A percentile compares a stretch with the other conserved stretches of the same genome.
Conservation (phyloP, 92 coral and sea anemone genomes). For the Heliopora coerulea region DNA sequence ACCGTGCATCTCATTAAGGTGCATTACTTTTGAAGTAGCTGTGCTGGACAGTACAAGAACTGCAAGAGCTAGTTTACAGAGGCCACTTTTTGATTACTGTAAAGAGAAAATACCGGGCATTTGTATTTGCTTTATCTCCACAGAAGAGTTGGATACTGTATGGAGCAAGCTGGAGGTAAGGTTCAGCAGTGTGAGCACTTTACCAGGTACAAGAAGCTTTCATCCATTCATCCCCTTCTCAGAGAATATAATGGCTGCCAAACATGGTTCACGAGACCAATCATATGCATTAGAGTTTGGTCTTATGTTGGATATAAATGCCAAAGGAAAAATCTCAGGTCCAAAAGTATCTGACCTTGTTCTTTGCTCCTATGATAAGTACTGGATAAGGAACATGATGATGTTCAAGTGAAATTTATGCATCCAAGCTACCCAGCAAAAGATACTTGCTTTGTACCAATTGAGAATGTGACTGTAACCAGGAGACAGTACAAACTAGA, state of each 20-base stretch:
- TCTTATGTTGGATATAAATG: slow-evolving; percentile 21
- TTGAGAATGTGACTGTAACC: slow-evolving; percentile 45
- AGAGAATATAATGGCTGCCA: slow-evolving; percentile 45
- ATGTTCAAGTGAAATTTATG: slow-evolving; percentile 50
- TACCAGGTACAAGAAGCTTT: slow-evolving; percentile 45
- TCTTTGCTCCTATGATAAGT: slow-evolving; percentile 39
- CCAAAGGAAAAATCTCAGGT: slow-evolving; percentile 9
- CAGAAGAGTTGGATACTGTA: slow-evolving; percentile 49
- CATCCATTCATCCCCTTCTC: slow-evolving; percentile 38
- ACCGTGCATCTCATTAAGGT: slow-evolving; percentile 43
- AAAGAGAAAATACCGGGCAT: slow-evolving; percentile 45
- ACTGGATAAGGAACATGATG: slow-evolving; percentile 39
- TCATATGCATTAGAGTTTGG: slow-evolving; percentile 22
- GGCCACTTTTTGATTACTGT: slow-evolving; percentile 52
- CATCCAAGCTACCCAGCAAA: slow-evolving; percentile 52
- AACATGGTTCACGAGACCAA: slow-evolving; percentile 39
- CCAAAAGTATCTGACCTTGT: slow-evolving; percentile 41
- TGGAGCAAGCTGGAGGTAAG: slow-evolving; percentile 44
- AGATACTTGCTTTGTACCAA: slow-evolving; percentile 43
- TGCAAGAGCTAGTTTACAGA: slow-evolving; percentile 49
- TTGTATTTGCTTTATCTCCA: slow-evolving; percentile 44
- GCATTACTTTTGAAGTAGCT: slow-evolving; percentile 50
- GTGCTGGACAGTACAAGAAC: too few species aligned
- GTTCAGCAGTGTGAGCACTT: slow-evolving; percentile 36
- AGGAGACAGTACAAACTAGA: slow-evolving; percentile 45